phyloP scores from a whole-genome alignment of 1,140 invertebrate genomes.

The Adelges cooleyi region DNA sequence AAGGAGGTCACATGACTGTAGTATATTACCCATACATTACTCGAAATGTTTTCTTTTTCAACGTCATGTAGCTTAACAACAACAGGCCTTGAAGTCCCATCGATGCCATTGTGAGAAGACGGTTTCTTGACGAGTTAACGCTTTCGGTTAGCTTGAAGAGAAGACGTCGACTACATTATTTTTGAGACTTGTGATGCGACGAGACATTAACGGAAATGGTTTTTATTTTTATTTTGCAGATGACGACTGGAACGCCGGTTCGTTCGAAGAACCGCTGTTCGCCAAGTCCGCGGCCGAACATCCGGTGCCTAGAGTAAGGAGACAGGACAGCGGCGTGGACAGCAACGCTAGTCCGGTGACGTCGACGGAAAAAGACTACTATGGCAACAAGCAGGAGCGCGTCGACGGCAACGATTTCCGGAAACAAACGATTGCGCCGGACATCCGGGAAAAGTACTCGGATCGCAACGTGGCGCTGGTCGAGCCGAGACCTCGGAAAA shows the following conservation, averaged over 20 bases:
- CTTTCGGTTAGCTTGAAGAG: too few relatives aligned
- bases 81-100: too few relatives aligned
- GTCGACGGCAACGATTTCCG: neutral
- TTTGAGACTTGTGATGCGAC: too few relatives aligned
- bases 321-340: constrained; percentile 28
- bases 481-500: constrained; percentile 9
- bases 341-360: constrained; percentile 21
- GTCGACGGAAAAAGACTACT: constrained; percentile 17
- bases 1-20: too few relatives aligned
- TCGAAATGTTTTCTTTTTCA: too few relatives aligned
- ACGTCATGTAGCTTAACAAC: too few relatives aligned
- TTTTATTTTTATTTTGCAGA: constrained; percentile 33
- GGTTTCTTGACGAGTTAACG: too few relatives aligned
- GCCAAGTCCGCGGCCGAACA: constrained; percentile 33
- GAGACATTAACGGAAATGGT: too few relatives aligned
- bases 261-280: constrained; percentile 35
- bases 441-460: constrained; percentile 1
- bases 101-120: too few relatives aligned
- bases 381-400: neutral
- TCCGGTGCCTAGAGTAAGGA: constrained; percentile 31
- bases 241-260: constrained; percentile 37
- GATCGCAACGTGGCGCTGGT: constrained; percentile 3
- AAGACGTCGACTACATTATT: too few relatives aligned
- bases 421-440: neutral
- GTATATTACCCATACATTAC: too few relatives aligned